Evolutionary conservation across 1,140 invertebrate genomes (phyloP).

Genomic region (Musca domestica): DNA sequence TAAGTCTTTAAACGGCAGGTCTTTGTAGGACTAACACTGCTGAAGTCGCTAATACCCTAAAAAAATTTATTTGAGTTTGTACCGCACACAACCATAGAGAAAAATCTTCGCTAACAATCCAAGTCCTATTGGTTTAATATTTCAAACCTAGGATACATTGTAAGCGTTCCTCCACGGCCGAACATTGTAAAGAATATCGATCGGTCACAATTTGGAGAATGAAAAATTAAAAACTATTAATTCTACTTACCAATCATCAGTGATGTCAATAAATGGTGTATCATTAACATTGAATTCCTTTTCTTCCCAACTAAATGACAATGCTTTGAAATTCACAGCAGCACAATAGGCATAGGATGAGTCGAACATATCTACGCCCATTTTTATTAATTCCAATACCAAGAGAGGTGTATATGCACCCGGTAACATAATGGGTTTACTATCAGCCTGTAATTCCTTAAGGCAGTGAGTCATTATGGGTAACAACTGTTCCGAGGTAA

Average conservation of each 20-base stretch:
- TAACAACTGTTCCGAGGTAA: conserved; percentile 60
- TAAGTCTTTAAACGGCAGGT: too few relatives aligned
- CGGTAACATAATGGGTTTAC: conserved; percentile 63
- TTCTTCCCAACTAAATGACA: conserved; percentile 38
- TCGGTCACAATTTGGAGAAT: neutral
- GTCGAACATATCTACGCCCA: conserved; percentile 81
- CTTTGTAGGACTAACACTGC: too few relatives aligned
- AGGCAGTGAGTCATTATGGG: conserved; percentile 63
- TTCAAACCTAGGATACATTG: too few relatives aligned
- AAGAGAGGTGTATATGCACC: conserved; percentile 69
- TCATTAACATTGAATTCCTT: conserved; percentile 2
- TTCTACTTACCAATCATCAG: conserved; percentile 32
- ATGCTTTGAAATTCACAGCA: conserved; percentile 39
- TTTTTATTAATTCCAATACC: conserved; percentile 64
- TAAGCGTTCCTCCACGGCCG: neutral
- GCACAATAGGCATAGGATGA: conserved; percentile 66
- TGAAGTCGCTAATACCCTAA: too few relatives aligned
- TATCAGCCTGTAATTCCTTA: conserved; percentile 62
- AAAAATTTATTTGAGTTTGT: too few relatives aligned
- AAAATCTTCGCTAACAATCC: too few relatives aligned
- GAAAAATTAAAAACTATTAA: neutral
- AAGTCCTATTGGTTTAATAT: too few relatives aligned
- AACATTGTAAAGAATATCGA: neutral
- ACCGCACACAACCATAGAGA: too few relatives aligned
- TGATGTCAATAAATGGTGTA: conserved; percentile 39